Evolutionary conservation across 2,797 vertebrate genomes (phyloP), one percentile per base, ranked within the genome.

Genomic region (Synaphobranchus kaupii): DNA sequence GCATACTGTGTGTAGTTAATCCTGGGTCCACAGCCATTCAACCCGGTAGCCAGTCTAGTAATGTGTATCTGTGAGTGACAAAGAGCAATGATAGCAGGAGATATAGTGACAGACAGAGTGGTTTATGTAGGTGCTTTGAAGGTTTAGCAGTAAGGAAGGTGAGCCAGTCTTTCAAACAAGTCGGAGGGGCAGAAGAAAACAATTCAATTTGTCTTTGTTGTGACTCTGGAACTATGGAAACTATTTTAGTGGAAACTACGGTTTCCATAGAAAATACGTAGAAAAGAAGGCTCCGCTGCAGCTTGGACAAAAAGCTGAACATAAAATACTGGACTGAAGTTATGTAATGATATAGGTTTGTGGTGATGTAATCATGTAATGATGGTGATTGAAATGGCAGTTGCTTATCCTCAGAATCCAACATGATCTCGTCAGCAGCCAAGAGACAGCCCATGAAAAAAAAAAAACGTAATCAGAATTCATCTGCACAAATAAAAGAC

Each of bases 51-150:
- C 71, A 22, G 89, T 84, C 34, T 39, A 52, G 39, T 87, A 63
- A 86, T 31, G 50, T 58, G 86, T 85, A 81, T 89, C 87, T 71
- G 66, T 0, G 31, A 87, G 85, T 87, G 84, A 86, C 52, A 73
- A 34, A 56, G 76, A 86, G 80, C n/a, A 25, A 56, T 68, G 15
- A 31, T 22, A 76, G 76, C 78, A 88, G 78, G 10, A 12, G 47
- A 47, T 56, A 28, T 3, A 80, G 68, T 58, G 71, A 85, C 82
- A 87, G 22, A 89, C 15, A 3, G 87, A 89, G 66, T 85, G 78
- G 85, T 82, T 25, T 39, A 88, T 56, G 22, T 84, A 91, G 68
- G 84, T 86, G 78, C 83, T 86, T 88, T 56, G 25, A 87, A 90
- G 71, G 86, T 84, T 88, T 90, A 88, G 86, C 22, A 88, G 87